phyloP scores from a whole-genome alignment of 2,113 vertebrate genomes.

The Microtus montanus region DNA sequence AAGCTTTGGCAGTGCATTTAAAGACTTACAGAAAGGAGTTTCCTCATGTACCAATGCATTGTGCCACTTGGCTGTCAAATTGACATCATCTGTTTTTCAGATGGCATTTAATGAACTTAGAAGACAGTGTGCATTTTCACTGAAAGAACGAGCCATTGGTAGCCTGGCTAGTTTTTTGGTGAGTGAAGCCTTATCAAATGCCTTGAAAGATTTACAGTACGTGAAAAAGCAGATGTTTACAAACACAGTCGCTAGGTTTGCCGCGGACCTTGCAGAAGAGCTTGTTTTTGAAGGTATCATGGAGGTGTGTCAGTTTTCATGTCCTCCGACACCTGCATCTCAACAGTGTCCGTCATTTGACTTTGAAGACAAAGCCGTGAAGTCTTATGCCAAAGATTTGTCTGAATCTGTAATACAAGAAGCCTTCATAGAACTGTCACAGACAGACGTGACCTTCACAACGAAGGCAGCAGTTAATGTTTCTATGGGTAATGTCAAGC shows the following conservation, averaged over 20 bases:
- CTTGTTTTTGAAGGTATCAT: constrained; percentile 98
- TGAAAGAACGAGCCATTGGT: constrained; percentile 94
- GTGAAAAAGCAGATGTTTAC: constrained; percentile 97
- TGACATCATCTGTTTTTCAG: constrained; percentile 96
- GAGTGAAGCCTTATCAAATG: constrained; percentile 93
- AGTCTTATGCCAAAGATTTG: constrained; percentile 95
- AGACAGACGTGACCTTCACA: constrained; percentile 93
- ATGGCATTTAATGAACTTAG: constrained; percentile 98
- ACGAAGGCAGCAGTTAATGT: constrained; percentile 96
- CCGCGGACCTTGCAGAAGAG: constrained; percentile 96
- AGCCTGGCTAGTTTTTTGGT: constrained; percentile 94
- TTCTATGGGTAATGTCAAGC: constrained; percentile 92
- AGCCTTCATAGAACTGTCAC: constrained; percentile 97
- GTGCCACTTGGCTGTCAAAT: constrained; percentile 93
- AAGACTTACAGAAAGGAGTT: constrained; percentile 96
- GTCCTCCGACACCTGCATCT: constrained; percentile 90
- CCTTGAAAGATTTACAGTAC: constrained; percentile 92
- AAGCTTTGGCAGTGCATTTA: constrained; percentile 95
- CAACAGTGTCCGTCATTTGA: constrained; percentile 87
- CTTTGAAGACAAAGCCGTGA: constrained; percentile 91
- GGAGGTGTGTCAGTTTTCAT: constrained; percentile 99
- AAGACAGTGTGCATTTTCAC: constrained; percentile 90
- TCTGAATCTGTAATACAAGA: constrained; percentile 99
- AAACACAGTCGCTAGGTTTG: constrained; percentile 91
- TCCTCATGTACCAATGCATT: constrained; percentile 94